phyloP scores from a whole-genome alignment of 2,797 vertebrate genomes.

The Parambassis ranga region DNA sequence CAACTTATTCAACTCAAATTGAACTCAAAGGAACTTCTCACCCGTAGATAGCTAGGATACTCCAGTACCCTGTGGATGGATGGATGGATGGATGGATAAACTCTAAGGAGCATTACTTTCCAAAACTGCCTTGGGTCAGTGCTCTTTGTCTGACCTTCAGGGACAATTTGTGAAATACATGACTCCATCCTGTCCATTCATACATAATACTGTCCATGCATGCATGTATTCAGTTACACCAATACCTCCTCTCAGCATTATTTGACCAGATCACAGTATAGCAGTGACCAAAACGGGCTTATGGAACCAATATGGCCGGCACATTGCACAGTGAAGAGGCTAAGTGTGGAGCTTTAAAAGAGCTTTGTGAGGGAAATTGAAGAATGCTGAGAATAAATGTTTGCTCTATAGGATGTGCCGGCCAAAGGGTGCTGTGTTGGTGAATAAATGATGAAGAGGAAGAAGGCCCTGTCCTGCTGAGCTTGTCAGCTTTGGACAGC shows the following conservation, averaged over 20 bases:
- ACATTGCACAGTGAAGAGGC: constrained; percentile 37
- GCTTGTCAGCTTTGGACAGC: constrained; percentile 70
- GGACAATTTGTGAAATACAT: constrained; percentile 32
- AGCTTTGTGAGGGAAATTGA: constrained; percentile 78
- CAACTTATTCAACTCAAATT: too few relatives aligned
- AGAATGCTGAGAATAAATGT: constrained; percentile 80
- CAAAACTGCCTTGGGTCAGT: background rate
- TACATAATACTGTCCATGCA: constrained; percentile 47
- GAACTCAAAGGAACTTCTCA: too few relatives aligned
- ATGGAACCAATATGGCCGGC: constrained; percentile 54
- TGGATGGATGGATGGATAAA: too few relatives aligned
- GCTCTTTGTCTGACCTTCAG: constrained; percentile 30
- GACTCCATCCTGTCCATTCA: constrained; percentile 53
- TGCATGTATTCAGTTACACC: constrained; percentile 58
- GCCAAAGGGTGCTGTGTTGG: constrained; percentile 76
- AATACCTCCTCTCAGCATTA: constrained; percentile 66
- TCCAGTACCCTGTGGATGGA: too few relatives aligned
- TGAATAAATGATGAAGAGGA: constrained; percentile 85
- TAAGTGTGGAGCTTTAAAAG: constrained; percentile 57
- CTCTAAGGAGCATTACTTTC: background rate
- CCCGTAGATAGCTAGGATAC: too few relatives aligned
- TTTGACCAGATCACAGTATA: constrained; percentile 55
- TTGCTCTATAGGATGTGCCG: constrained; percentile 72
- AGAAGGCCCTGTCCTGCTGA: constrained; percentile 74
- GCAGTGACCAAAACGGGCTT: constrained; percentile 38